These are phyloP conservation scores for Circaetus gallicus DNA, from an alignment of 2,113 vertebrate species.

Conservation along the genomic window DNA sequence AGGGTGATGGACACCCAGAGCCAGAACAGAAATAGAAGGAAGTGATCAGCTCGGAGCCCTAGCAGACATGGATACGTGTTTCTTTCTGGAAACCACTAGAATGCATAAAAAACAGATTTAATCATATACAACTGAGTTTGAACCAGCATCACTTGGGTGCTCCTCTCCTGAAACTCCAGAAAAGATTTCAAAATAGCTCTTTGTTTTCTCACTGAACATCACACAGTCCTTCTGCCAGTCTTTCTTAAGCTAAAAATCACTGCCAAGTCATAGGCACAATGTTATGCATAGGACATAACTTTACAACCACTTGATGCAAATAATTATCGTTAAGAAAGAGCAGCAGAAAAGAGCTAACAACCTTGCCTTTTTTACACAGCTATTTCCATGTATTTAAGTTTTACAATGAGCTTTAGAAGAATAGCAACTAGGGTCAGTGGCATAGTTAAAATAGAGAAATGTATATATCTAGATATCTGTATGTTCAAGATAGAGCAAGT, in stretches of 20 bases:
- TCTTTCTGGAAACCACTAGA: neutral
- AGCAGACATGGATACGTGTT: neutral
- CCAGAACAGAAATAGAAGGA: constrained; percentile 22
- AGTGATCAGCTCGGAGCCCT: neutral
- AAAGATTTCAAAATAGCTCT: neutral
- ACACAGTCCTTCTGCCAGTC: neutral
- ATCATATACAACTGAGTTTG: neutral
- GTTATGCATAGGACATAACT: neutral
- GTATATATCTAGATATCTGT: neutral
- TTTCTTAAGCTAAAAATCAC: neutral
- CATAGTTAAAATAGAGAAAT: neutral
- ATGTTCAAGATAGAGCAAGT: neutral
- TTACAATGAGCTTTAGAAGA: neutral
- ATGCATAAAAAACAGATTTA: neutral
- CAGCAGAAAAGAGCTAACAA: neutral
- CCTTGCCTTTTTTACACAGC: neutral
- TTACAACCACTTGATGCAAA: neutral
- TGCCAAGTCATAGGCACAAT: neutral
- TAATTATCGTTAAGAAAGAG: neutral
- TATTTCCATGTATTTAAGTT: neutral
- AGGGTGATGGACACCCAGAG: neutral
- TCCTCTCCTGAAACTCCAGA: neutral
- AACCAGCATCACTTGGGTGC: neutral
- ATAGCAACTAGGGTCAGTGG: neutral
- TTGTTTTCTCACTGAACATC: neutral